phyloP scores from a whole-genome alignment of 1,140 invertebrate genomes.

The Helicoverpa armigera region DNA sequence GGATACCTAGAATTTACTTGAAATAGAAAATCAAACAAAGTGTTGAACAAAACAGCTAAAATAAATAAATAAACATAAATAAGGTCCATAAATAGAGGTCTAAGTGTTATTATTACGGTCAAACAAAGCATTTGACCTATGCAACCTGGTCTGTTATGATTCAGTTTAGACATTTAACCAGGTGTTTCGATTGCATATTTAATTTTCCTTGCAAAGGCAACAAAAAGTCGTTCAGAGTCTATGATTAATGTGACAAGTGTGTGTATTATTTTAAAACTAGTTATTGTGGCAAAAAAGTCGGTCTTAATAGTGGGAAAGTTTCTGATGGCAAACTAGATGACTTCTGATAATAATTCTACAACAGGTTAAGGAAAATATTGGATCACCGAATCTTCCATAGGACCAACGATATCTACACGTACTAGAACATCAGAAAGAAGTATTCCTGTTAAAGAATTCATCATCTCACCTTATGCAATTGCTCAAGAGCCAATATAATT shows the following conservation, averaged over 20 bases:
- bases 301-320: background rate
- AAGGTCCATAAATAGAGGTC: conserved; percentile 1
- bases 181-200: conserved; percentile 16
- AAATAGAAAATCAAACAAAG: background rate
- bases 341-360: no score
- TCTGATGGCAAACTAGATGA: background rate
- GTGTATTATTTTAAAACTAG: background rate
- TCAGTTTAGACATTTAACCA: conserved; percentile 19
- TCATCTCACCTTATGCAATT: conserved; percentile 93
- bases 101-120: background rate
- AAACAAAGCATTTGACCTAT: conserved; percentile 18
- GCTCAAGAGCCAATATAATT: conserved; percentile 96
- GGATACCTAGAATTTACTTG: background rate
- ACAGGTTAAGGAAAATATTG: background rate
- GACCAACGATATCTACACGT: no score
- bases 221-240: background rate
- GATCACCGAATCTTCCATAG: background rate
- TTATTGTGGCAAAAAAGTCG: background rate
- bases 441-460: background rate
- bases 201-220: background rate
- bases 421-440: no score
- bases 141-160: background rate
- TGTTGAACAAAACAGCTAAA: background rate
- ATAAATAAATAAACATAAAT: conserved; percentile 9
- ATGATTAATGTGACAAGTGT: conserved; percentile 16